Evolutionary conservation across 2,888 invertebrate species (phyloP), one percentile per base, ranked within the genome.

Genomic region (Coleophora deauratella): DNA sequence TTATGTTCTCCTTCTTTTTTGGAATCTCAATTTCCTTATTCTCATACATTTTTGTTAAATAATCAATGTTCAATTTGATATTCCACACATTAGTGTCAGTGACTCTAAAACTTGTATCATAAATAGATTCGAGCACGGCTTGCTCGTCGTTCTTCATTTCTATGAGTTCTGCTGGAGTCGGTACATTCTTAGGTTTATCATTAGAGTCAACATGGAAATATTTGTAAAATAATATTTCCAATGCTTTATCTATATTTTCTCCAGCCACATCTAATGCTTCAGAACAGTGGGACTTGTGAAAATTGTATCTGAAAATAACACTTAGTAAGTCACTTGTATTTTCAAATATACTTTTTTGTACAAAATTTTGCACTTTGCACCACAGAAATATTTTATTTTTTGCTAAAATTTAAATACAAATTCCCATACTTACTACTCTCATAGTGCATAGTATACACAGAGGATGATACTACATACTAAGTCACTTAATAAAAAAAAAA

Each of bases 121-220:
- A 95, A 49, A 94, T 94, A 11, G 93, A 93, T 71, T 92, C 89
- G 28, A 95, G 71, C 0, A 91, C 92, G 47, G 90, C 89, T 67
- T 90, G 90, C 60, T 95, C 94, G 42, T 94, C 94, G 9, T 72
- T 73, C 45, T 90, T 86, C 75, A 90, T 90, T 65, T 92, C 91
- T 27, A 88, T 49, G 33, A 92, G 60, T 55, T 91, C 90, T 2
- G 79, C 59, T 47, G 73, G 68, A 3, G 86, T 69, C 1, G 87
- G 76, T 42, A 84, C 62, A 49, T 82, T 70, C 35, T 81, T 71
- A 2, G 73, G 72, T 49, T 69, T 72, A 1, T 70, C 57, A 50
- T 73, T 55, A 27, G 77, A 58, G 46, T 86, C 72, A 15, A 87
- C 58, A 50, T 85, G 75, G 54, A 90, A 92, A 68, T 94, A 94